A percentile compares a stretch with the other conserved stretches of the same genome.
These are phyloP conservation scores for Chiroxiphia lanceolata DNA, from an alignment of 2,797 vertebrate genomes.

Conservation along the genomic window DNA sequence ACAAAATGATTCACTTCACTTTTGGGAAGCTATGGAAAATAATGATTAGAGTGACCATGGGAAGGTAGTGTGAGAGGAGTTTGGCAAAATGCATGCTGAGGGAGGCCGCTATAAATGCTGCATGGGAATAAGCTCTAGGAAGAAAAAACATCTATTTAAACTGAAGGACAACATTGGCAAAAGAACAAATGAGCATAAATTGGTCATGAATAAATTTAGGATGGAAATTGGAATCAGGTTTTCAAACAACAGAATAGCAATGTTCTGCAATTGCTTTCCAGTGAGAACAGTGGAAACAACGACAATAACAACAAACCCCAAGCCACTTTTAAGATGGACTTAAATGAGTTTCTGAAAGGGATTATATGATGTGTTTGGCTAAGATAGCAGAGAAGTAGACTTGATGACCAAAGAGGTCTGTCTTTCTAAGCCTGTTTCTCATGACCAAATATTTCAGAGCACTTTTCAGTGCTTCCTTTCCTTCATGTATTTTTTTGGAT, in stretches of 20 bases:
- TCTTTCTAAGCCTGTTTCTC: slow-evolving; percentile 29
- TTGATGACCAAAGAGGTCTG: slow-evolving; percentile 32
- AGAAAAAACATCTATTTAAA: slow-evolving; percentile 45
- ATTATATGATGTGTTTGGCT: slow-evolving; percentile 23
- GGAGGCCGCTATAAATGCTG: neutral
- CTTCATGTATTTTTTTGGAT: slow-evolving; percentile 33
- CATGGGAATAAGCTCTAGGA: neutral
- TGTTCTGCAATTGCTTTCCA: slow-evolving; percentile 33
- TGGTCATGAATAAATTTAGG: slow-evolving; percentile 60
- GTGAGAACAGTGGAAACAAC: neutral
- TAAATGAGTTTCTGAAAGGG: slow-evolving; percentile 30
- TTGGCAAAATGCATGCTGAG: slow-evolving; percentile 7
- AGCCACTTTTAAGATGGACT: neutral
- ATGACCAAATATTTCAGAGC: neutral
- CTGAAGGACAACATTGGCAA: slow-evolving; percentile 45
- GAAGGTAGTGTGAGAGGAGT: neutral
- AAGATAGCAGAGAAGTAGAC: slow-evolving; percentile 12
- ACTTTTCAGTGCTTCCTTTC: slow-evolving; percentile 5
- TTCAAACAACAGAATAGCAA: slow-evolving; percentile 25
- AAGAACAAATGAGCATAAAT: slow-evolving; percentile 52
- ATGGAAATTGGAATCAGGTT: slow-evolving; percentile 28
- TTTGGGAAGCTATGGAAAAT: neutral
- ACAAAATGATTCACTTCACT: neutral
- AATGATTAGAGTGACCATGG: neutral
- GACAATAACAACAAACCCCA: neutral